phyloP scores from a whole-genome alignment of 2,113 vertebrate species.

The Neomonachus schauinslandi region DNA sequence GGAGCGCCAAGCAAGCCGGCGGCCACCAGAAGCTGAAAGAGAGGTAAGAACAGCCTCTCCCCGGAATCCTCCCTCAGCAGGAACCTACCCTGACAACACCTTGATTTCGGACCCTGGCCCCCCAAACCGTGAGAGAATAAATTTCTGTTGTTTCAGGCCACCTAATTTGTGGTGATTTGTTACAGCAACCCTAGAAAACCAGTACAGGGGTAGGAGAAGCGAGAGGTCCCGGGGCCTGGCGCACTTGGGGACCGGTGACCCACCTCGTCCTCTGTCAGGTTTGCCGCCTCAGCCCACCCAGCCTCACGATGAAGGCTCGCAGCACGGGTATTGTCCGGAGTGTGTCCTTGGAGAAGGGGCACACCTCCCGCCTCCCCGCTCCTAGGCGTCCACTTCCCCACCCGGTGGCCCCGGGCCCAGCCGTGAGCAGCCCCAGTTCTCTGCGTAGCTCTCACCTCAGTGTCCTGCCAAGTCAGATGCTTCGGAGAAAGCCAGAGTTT shows the following conservation, averaged over 20 bases:
- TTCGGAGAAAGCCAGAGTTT: background rate
- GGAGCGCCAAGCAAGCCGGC: background rate
- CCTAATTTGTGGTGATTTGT: background rate
- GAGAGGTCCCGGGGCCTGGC: background rate
- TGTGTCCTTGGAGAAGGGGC: background rate
- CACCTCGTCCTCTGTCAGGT: background rate
- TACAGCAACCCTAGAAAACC: background rate
- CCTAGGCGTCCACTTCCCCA: background rate
- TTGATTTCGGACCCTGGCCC: background rate
- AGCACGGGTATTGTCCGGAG: fast-evolving
- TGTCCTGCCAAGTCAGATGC: background rate
- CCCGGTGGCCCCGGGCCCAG: fast-evolving
- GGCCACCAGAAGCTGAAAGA: background rate
- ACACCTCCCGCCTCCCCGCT: too few species aligned
- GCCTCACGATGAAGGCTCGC: background rate
- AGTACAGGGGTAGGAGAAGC: too few species aligned
- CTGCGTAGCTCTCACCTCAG: background rate
- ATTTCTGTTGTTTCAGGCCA: background rate
- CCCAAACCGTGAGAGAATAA: background rate
- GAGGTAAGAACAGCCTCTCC: background rate
- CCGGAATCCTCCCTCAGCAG: background rate
- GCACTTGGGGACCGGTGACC: background rate
- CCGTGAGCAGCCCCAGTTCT: background rate
- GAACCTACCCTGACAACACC: background rate
- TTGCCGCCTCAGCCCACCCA: too few species aligned